Evolutionary conservation across 2,888 invertebrate species (phyloP).

Genomic region (Graphium colonna): DNA sequence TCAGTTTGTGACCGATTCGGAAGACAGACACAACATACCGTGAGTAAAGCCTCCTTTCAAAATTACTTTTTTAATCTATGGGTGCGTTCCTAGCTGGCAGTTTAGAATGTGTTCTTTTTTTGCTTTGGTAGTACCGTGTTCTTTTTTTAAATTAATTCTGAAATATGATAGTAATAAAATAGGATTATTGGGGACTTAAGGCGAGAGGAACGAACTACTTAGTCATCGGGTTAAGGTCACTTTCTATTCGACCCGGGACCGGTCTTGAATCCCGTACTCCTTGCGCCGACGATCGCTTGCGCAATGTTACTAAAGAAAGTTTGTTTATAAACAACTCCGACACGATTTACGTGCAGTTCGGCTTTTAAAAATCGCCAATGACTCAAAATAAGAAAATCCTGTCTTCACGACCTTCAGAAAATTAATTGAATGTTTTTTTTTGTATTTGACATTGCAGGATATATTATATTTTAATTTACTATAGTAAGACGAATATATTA

Average conservation of each 20-base stretch:
- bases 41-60: conserved; percentile 46
- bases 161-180: background rate
- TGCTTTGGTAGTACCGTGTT: background rate
- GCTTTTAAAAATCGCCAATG: background rate
- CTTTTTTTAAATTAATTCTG: background rate
- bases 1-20: conserved; percentile 67
- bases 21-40: conserved; percentile 47
- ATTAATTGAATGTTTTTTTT: background rate
- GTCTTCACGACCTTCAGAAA: background rate
- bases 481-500: no score
- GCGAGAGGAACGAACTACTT: conserved; percentile 64
- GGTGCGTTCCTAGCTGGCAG: background rate
- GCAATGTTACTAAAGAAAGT: conserved; percentile 36
- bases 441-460: no score
- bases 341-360: background rate
- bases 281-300: conserved; percentile 16
- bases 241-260: conserved; percentile 61
- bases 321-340: conserved; percentile 26
- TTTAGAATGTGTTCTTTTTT: background rate
- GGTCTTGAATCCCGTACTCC: conserved; percentile 44
- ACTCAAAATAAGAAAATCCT: background rate
- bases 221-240: conserved; percentile 61
- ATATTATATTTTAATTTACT: no score
- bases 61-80: conserved; percentile 1
- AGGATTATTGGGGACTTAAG: conserved; percentile 19